Evolutionary conservation across 2,797 vertebrate genomes (phyloP).

Genomic region (Anableps anableps): DNA sequence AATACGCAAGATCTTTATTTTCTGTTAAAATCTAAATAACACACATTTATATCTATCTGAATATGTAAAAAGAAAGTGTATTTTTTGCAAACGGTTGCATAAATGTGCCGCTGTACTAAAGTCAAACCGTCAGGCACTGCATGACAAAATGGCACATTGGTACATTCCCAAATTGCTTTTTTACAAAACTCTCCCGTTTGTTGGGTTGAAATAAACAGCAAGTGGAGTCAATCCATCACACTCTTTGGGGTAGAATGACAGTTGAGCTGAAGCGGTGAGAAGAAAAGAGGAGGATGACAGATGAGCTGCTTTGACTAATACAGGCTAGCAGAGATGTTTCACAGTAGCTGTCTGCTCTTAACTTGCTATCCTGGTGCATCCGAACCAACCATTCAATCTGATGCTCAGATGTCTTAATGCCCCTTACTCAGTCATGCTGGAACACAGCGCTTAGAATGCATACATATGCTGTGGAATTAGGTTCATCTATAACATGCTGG

Average conservation of each 20-base stretch:
- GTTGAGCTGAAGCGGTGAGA: constrained; percentile 16
- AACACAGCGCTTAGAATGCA: constrained; percentile 13
- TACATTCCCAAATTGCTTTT: constrained; percentile 15
- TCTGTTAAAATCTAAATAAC: background rate
- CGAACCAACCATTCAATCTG: constrained; percentile 53
- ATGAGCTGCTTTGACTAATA: constrained; percentile 67
- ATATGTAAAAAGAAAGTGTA: background rate
- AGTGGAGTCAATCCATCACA: constrained; percentile 65
- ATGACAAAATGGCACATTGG: constrained; percentile 13
- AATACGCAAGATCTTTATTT: background rate
- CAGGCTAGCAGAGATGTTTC: constrained; percentile 51
- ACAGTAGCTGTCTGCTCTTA: constrained; percentile 41
- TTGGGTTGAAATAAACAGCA: constrained; percentile 43
- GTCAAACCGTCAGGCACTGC: background rate
- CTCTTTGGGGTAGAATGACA: constrained; percentile 42
- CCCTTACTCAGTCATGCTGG: constrained; percentile 6
- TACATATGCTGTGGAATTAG: constrained; percentile 25
- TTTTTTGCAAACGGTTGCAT: background rate
- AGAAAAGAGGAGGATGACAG: constrained; percentile 47
- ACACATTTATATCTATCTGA: background rate
- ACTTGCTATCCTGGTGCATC: constrained; percentile 48
- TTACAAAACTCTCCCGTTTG: constrained; percentile 16
- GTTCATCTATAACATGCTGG: constrained; percentile 43
- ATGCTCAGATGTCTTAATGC: constrained; percentile 45
- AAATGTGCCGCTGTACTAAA: background rate